Evolutionary conservation across 2,888 invertebrate genomes (phyloP).

Genomic region (Tricholauxania praeusta): DNA sequence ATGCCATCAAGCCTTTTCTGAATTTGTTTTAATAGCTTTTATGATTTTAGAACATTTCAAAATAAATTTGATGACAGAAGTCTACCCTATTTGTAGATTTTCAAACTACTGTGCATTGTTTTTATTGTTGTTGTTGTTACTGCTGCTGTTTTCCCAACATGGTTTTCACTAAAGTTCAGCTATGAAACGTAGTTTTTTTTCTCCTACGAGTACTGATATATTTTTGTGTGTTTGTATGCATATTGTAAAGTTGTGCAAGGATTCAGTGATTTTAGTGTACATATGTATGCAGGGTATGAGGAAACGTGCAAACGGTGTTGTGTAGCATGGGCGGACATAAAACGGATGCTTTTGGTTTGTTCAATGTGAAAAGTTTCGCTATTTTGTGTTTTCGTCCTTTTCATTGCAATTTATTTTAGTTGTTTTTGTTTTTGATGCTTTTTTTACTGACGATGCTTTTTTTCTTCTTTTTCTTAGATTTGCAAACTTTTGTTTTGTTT

Average conservation of each 20-base stretch:
- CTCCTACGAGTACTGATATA: neutral
- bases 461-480: conserved; percentile 22
- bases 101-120: neutral
- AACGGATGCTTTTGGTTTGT: conserved; percentile 47
- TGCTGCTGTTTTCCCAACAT: neutral
- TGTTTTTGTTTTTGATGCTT: neutral
- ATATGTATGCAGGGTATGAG: neutral
- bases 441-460: neutral
- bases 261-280: too few species aligned
- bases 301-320: neutral
- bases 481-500: conserved; percentile 29
- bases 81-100: neutral
- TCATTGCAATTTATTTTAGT: conserved; percentile 31
- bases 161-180: neutral
- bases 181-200: neutral
- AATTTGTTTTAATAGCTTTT: too few species aligned
- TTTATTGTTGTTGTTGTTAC: conserved; percentile 3
- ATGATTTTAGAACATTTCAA: neutral
- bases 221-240: neutral
- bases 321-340: conserved; percentile 37
- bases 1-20: too few species aligned
- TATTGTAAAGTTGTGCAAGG: too few species aligned
- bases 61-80: neutral
- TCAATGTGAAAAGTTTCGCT: conserved; percentile 45
- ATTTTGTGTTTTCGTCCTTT: conserved; percentile 19